Percentiles rank a stretch among this genome's conserved stretches.
Evolutionary conservation across 1,140 invertebrate species (phyloP).

Genomic region (Cherax destructor): DNA sequence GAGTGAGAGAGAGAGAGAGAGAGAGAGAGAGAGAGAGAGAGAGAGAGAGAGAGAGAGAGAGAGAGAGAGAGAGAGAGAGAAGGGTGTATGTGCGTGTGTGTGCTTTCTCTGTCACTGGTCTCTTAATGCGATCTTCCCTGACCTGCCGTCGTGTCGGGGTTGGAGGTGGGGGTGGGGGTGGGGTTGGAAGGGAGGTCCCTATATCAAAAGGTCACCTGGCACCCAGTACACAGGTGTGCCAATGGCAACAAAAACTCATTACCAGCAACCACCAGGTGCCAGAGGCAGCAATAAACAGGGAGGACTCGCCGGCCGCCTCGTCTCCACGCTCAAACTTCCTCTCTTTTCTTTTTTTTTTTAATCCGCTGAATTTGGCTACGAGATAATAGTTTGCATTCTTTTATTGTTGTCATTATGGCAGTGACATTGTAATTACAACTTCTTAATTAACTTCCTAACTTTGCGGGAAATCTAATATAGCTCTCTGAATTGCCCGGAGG

Average conservation of each 20-base stretch:
- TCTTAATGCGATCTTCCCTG: no score
- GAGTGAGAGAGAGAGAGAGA: slow-evolving; percentile 18
- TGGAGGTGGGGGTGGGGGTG: no score
- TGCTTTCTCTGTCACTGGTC: no score
- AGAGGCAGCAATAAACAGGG: background rate
- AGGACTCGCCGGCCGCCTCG: no score
- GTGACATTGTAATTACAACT: slow-evolving; percentile 59
- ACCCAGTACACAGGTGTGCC: background rate
- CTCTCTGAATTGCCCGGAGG: slow-evolving; percentile 29
- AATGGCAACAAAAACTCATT: background rate
- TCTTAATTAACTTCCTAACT: slow-evolving; percentile 58
- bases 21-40: slow-evolving; percentile 18
- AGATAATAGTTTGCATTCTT: slow-evolving; percentile 61
- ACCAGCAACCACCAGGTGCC: background rate
- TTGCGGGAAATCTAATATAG: slow-evolving; percentile 41
- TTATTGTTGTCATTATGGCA: slow-evolving; percentile 51
- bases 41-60: slow-evolving; percentile 18
- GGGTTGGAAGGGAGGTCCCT: no score
- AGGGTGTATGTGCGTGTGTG: no score
- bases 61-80: slow-evolving; percentile 18
- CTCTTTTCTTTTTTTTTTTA: background rate
- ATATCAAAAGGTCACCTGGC: no score
- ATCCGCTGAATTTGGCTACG: slow-evolving; percentile 16
- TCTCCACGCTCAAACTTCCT: no score
- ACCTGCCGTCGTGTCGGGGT: no score